Evolutionary conservation across 2,888 invertebrate genomes (phyloP), one percentile per base, ranked within the genome.

Genomic region (Thera britannica): DNA sequence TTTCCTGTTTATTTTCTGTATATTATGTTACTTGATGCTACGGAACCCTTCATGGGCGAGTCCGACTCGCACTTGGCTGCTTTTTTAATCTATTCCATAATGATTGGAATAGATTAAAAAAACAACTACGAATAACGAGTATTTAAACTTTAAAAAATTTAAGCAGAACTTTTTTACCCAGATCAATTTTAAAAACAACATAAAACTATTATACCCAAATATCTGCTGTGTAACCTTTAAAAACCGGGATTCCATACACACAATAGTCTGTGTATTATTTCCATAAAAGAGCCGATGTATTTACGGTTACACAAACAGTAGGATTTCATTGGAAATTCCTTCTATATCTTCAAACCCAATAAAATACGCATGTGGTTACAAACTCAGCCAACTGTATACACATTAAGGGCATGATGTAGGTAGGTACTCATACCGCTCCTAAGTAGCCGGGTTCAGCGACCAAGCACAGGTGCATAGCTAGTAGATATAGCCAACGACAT

Each of bases 401-500:
- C 66, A 69, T 66, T 63, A 67, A 66, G 63, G 69, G 63, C 63
- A 60, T 58, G 66, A 54, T 41, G 44, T 23, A 23, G 6, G 38
- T 38, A 41, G 12, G 5, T 52, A 49, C 58, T 44, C 51, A 48
- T 58, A 46, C 41, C 41, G 44, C 9, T 9, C 8, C 9, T 46
- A 63, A 52, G 65, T 56, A 56, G 63, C 8, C 48, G 52, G 66
- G 63, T 66, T 65, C 57, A 62, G 51, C 57, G 62, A 60, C 62
- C 65, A 62, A 58, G 58, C 51, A 62, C 62, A 64, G 64, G 60
- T 68, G 63, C 64, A 55, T 41, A 65, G 58, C 23, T 9, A 44
- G 51, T 61, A 55, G 48, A 62, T 60, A 65, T 49, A 58, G 56
- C 36, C n/a, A 57, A 57, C 64, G 58, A 69, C 83, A 87, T 86